Percentiles rank a stretch among this genome's conserved stretches.
Conservation (phyloP, 1,140 invertebrate species). For the Aphaenogaster ashmeadi region DNA sequence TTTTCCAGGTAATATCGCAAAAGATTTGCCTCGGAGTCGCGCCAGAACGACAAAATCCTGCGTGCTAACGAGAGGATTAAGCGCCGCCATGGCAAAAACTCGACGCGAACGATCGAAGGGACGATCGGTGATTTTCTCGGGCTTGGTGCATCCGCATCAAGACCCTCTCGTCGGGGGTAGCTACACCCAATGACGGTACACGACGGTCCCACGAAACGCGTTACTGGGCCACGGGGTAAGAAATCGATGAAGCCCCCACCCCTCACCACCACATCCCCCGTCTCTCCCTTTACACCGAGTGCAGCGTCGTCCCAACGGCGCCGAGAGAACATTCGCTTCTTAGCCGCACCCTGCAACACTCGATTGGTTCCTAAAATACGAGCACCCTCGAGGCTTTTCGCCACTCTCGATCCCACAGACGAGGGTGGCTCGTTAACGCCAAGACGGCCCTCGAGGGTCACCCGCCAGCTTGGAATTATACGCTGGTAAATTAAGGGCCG, state of each 20-base stretch:
- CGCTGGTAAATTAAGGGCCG: constrained; percentile 34
- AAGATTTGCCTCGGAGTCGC: not conserved
- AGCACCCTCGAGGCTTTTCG: constrained; percentile 42
- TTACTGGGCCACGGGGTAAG: constrained; percentile 85
- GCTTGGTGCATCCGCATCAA: constrained; percentile 36
- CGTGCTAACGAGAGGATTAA: constrained; percentile 29
- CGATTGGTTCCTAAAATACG: constrained; percentile 74
- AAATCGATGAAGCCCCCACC: constrained; percentile 86
- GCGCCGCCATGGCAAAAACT: not conserved
- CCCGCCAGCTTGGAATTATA: constrained; percentile 22
- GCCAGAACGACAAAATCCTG: not conserved
- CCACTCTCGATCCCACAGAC: constrained; percentile 14
- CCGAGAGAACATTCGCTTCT: constrained; percentile 77
- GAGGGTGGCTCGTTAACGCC: constrained; percentile 42
- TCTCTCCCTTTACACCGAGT: constrained; percentile 51
- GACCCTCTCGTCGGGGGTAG: constrained; percentile 35
- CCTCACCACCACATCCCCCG: constrained; percentile 53
- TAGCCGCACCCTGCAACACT: constrained; percentile 81
- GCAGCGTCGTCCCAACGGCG: constrained; percentile 60
- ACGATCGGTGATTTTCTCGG: constrained; percentile 36
- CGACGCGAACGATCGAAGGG: constrained; percentile 11
- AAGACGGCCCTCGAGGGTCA: constrained; percentile 27
- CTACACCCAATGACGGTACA: constrained; percentile 66
- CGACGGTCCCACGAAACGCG: constrained; percentile 73
- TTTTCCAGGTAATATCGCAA: not conserved